Conservation (phyloP, 1,140 invertebrate genomes). For the Bathynomus jamesi region DNA sequence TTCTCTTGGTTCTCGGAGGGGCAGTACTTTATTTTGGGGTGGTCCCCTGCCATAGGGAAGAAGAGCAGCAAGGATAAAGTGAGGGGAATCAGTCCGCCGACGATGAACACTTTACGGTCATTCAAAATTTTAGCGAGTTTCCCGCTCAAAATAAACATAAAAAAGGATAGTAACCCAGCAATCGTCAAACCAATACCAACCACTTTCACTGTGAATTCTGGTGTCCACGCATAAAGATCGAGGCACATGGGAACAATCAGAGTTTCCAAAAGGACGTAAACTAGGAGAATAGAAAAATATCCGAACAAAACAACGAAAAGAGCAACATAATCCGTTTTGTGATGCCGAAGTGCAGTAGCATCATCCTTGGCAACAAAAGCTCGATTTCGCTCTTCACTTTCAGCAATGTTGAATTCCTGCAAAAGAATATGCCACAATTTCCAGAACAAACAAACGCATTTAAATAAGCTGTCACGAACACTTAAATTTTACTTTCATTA, state of each 20-base stretch:
- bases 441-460: too few species aligned
- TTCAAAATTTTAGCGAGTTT: constrained; percentile 17
- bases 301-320: constrained; percentile 66
- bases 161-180: constrained; percentile 18
- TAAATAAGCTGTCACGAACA: too few species aligned
- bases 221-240: constrained; percentile 32
- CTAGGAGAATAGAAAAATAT: constrained; percentile 79
- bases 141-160: constrained; percentile 19
- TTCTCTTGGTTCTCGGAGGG: too few species aligned
- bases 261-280: constrained; percentile 84
- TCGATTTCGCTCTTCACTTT: constrained; percentile 26
- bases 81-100: constrained; percentile 19
- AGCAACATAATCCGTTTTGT: constrained; percentile 66
- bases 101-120: constrained; percentile 27
- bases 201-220: constrained; percentile 27
- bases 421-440: background rate
- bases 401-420: constrained; percentile 30
- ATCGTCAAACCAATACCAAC: constrained; percentile 30
- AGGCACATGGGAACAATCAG: constrained; percentile 40
- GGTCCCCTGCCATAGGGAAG: constrained; percentile 24
- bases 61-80: constrained; percentile 16
- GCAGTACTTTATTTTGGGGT: constrained; percentile 33
- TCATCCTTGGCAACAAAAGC: background rate
- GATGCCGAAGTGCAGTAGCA: background rate
- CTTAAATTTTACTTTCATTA: too few species aligned